Conservation (phyloP, 23 tunicate genomes). For the Trididemnum nubilum region DNA sequence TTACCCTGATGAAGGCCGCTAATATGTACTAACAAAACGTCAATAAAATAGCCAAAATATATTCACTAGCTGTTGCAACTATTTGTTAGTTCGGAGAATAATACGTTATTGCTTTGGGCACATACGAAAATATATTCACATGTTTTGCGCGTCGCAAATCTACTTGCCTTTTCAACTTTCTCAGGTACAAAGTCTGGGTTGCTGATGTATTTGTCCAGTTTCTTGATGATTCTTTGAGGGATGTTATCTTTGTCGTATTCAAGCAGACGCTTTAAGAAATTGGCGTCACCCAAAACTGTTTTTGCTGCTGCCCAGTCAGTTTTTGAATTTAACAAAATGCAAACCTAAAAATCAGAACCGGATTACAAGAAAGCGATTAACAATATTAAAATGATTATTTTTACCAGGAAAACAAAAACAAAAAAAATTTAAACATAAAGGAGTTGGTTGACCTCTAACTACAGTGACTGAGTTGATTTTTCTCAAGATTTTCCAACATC, state of each 20-base stretch:
- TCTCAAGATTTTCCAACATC: too few species aligned
- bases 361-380: too few species aligned
- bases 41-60: too few species aligned
- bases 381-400: background rate
- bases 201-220: conserved; percentile 84
- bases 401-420: background rate
- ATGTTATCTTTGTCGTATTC: conserved; percentile 98
- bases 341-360: conserved; percentile 46
- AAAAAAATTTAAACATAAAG: too few species aligned
- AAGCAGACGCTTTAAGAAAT: conserved; percentile 74
- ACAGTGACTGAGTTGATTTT: too few species aligned
- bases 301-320: conserved; percentile 95
- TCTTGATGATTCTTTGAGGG: conserved; percentile 54
- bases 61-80: too few species aligned
- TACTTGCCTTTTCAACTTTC: conserved; percentile 87
- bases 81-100: too few species aligned
- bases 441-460: background rate
- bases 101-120: too few species aligned
- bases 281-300: conserved; percentile 81
- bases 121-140: too few species aligned
- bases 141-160: too few species aligned
- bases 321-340: conserved; percentile 73
- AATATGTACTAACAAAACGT: too few species aligned
- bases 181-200: conserved; percentile 95
- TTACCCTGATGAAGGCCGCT: too few species aligned